These are phyloP conservation scores for Aporophyla lueneburgensis DNA, from an alignment of 2,888 invertebrate species.

Conservation along the genomic window DNA sequence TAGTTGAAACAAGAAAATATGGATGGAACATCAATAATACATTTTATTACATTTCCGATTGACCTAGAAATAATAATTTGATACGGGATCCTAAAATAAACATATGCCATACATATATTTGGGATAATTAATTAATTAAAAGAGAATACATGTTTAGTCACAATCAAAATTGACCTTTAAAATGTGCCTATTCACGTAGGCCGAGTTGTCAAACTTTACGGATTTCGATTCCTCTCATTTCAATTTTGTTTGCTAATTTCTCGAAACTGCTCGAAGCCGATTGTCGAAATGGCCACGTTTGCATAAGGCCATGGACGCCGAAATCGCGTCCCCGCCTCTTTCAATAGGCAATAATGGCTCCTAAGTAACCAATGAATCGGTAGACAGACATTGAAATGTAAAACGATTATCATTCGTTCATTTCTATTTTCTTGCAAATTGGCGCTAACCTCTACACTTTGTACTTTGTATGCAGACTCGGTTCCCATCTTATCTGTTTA, in stretches of 20 bases:
- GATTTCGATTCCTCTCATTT: slow-evolving; percentile 62
- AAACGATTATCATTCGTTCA: slow-evolving; percentile 16
- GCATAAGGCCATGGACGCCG: slow-evolving; percentile 76
- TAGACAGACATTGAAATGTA: slow-evolving; percentile 18
- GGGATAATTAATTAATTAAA: neutral
- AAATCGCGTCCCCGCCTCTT: slow-evolving; percentile 69
- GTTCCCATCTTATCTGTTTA: neutral
- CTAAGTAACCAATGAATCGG: slow-evolving; percentile 62
- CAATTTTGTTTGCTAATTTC: slow-evolving; percentile 69
- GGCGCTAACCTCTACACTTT: neutral
- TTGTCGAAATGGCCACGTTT: slow-evolving; percentile 73
- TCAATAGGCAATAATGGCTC: slow-evolving; percentile 66
- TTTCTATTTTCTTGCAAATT: slow-evolving; percentile 4
- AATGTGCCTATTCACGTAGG: slow-evolving; percentile 15
- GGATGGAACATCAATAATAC: slow-evolving; percentile 3
- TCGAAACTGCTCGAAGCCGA: slow-evolving; percentile 62
- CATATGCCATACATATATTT: neutral
- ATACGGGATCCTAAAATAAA: slow-evolving; percentile 4
- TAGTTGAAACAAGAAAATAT: slow-evolving; percentile 6
- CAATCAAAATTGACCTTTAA: slow-evolving; percentile 13
- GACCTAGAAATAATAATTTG: slow-evolving; percentile 15
- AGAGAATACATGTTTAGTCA: neutral
- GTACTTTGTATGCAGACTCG: neutral
- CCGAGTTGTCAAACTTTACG: slow-evolving; percentile 21
- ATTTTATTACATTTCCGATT: slow-evolving; percentile 33